Conservation (phyloP, 2,113 vertebrate species). For the Macquaria ambigua region DNA sequence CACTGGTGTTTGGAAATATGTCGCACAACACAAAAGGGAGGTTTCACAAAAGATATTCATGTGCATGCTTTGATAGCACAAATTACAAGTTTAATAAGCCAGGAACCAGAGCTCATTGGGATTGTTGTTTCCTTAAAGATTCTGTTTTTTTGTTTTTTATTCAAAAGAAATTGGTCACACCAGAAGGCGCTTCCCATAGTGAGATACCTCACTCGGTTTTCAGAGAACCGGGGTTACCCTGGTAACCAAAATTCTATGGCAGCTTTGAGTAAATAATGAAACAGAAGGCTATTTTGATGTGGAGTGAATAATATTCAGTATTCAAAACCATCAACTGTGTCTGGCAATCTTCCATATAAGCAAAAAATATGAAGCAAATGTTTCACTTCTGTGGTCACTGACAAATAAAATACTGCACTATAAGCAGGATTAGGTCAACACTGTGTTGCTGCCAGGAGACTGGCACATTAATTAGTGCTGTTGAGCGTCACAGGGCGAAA, state of each 20-base stretch:
- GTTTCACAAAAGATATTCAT: constrained; percentile 16
- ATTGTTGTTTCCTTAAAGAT: constrained; percentile 28
- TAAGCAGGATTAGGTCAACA: constrained; percentile 44
- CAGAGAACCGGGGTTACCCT: too few relatives aligned
- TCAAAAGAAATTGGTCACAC: neutral
- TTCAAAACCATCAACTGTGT: constrained; percentile 24
- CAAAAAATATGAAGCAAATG: constrained; percentile 22
- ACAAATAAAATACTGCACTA: constrained; percentile 18
- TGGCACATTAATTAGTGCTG: constrained; percentile 50
- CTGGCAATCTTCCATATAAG: constrained; percentile 33
- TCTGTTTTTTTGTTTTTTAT: constrained; percentile 1
- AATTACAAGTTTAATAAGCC: constrained; percentile 34
- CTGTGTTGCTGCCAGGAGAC: constrained; percentile 11
- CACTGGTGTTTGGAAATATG: constrained; percentile 19
- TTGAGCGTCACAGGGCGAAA: constrained; percentile 21
- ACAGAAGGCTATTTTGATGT: constrained; percentile 24
- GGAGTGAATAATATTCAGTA: constrained; percentile 27
- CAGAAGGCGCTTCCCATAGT: too few relatives aligned
- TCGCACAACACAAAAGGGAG: neutral
- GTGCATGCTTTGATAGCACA: constrained; percentile 29
- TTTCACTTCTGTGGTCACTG: constrained; percentile 34
- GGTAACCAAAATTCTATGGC: constrained; percentile 4
- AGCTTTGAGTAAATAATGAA: constrained; percentile 42
- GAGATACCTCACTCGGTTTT: too few relatives aligned
- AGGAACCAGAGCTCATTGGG: neutral